phyloP scores from a whole-genome alignment of 2,113 vertebrate species.

The Cebus imitator region DNA sequence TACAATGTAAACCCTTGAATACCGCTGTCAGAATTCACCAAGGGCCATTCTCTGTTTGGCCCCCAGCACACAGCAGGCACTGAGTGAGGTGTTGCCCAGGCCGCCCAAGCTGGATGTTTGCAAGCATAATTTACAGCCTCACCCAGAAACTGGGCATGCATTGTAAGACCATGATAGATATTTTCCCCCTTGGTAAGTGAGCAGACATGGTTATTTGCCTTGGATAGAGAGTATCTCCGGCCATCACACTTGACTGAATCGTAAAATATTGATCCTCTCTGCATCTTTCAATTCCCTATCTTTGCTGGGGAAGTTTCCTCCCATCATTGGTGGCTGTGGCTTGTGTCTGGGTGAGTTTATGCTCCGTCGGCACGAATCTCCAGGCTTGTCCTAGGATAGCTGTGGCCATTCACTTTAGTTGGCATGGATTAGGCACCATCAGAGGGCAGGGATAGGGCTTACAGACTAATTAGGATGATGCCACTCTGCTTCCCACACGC shows the following conservation, averaged over 20 bases:
- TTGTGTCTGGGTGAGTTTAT: background rate
- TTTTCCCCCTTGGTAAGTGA: background rate
- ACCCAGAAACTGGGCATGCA: background rate
- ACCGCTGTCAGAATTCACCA: slow-evolving; percentile 22
- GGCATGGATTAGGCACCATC: background rate
- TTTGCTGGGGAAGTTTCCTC: background rate
- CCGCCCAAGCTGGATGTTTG: background rate
- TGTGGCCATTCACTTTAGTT: background rate
- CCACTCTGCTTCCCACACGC: slow-evolving; percentile 52
- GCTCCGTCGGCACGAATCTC: background rate
- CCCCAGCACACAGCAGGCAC: accelerated
- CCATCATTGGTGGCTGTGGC: accelerated
- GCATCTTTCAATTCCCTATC: background rate
- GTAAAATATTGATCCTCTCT: background rate
- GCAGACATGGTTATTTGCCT: background rate
- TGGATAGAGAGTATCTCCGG: slow-evolving; percentile 14
- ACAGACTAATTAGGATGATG: slow-evolving; percentile 53
- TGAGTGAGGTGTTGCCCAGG: accelerated
- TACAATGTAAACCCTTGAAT: slow-evolving; percentile 71
- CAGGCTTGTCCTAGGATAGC: slow-evolving; percentile 42
- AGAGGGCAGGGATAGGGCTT: slow-evolving; percentile 43
- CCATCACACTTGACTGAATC: background rate
- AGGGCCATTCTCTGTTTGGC: background rate
- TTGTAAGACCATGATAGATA: background rate
- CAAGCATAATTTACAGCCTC: accelerated